These are phyloP conservation scores for Sitodiplosis mosellana DNA, from an alignment of 1,140 invertebrate species.

Conservation along the genomic window DNA sequence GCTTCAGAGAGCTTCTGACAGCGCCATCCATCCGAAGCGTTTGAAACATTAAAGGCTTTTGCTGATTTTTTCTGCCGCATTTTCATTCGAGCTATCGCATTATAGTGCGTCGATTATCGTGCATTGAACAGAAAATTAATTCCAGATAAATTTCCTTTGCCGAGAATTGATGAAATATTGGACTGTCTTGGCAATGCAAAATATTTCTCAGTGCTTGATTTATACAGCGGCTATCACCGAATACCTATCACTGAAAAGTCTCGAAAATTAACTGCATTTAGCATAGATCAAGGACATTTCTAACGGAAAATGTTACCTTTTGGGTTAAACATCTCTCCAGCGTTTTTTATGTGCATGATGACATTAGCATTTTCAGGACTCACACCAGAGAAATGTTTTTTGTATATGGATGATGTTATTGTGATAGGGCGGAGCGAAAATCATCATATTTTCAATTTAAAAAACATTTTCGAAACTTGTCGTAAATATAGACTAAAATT, in stretches of 20 bases:
- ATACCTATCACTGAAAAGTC: conserved; percentile 9
- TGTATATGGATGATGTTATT: conserved; percentile 9
- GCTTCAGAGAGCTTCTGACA: no score
- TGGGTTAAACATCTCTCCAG: conserved; percentile 1
- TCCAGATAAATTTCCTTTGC: conserved; percentile 26
- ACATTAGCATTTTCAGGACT: conserved; percentile 4
- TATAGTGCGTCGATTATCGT: conserved; percentile 29
- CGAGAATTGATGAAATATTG: conserved; percentile 26
- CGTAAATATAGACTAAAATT: conserved; percentile 2
- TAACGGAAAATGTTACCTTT: not conserved
- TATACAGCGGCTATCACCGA: conserved; percentile 18
- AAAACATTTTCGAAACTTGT: conserved; percentile 2
- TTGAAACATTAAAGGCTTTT: no score
- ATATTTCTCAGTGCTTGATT: conserved; percentile 21
- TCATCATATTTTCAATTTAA: conserved; percentile 7
- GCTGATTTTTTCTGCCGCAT: no score
- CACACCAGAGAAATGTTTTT: conserved; percentile 4
- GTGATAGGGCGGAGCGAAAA: conserved; percentile 6
- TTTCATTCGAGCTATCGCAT: no score
- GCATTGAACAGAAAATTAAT: conserved; percentile 24
- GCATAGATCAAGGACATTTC: no score
- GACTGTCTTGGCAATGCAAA: conserved; percentile 15
- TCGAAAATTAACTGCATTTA: conserved; percentile 11
- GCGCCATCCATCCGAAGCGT: no score
- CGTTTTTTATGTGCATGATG: conserved; percentile 7